phyloP scores from a whole-genome alignment of 2,113 vertebrate genomes.

The Hippoglossus stenolepis region DNA sequence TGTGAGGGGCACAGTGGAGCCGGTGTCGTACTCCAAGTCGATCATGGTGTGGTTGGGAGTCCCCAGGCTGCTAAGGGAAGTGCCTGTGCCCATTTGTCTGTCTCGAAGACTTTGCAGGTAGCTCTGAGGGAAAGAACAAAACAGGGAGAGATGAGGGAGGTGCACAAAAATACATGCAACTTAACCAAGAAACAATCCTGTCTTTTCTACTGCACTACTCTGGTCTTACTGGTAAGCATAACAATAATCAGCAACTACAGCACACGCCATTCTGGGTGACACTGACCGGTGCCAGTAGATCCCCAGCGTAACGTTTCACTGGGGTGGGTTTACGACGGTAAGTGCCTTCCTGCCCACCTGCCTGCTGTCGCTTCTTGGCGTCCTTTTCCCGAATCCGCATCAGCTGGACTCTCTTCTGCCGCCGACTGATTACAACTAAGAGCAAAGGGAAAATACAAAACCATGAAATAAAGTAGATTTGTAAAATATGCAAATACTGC shows the following conservation, averaged over 20 bases:
- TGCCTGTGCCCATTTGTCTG: slow-evolving; percentile 84
- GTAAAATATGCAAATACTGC: background rate
- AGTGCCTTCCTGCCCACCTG: slow-evolving; percentile 83
- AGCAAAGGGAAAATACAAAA: background rate
- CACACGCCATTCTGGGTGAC: slow-evolving; percentile 60
- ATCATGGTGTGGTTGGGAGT: slow-evolving; percentile 81
- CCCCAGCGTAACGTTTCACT: slow-evolving; percentile 86
- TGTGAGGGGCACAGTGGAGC: slow-evolving; percentile 87
- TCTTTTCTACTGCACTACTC: background rate
- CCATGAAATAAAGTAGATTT: background rate
- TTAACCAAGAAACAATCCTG: background rate
- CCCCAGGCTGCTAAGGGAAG: slow-evolving; percentile 84
- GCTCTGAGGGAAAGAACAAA: slow-evolving; percentile 76
- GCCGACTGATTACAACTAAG: slow-evolving; percentile 86
- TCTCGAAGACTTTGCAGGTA: slow-evolving; percentile 91
- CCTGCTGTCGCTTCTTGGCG: slow-evolving; percentile 85
- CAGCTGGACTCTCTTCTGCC: slow-evolving; percentile 88
- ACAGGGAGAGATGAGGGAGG: slow-evolving; percentile 20
- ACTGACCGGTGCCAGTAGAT: slow-evolving; percentile 91
- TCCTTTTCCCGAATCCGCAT: slow-evolving; percentile 88
- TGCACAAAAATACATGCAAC: background rate
- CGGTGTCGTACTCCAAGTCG: slow-evolving; percentile 87
- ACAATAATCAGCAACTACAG: slow-evolving; percentile 44
- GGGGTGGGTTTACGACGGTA: slow-evolving; percentile 84
- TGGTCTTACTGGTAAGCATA: background rate